These are phyloP conservation scores for Hydrocynus forskahlii DNA, from an alignment of 2,797 vertebrate genomes.

Conservation along the genomic window DNA sequence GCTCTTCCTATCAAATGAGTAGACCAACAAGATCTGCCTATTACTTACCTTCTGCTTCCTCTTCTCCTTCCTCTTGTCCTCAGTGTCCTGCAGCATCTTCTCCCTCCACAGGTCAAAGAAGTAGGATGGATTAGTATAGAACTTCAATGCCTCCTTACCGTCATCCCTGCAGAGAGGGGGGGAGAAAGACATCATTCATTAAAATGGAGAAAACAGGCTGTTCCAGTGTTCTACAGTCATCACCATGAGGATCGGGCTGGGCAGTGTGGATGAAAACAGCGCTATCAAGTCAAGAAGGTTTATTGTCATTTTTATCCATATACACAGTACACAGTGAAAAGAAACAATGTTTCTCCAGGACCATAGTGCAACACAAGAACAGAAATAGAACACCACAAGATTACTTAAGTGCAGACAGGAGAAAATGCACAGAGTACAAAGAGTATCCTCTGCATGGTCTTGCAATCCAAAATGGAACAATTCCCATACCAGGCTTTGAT, in stretches of 20 bases:
- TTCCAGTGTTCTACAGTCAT: constrained; percentile 1
- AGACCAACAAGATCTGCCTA: neutral
- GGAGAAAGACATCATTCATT: neutral
- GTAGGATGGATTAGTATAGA: constrained; percentile 98
- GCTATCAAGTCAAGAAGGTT: no score
- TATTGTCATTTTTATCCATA: no score
- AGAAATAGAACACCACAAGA: no score
- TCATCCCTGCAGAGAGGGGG: constrained; percentile 84
- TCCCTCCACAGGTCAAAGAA: constrained; percentile 98
- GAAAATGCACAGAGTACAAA: no score
- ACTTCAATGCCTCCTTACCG: constrained; percentile 95
- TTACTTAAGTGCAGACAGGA: no score
- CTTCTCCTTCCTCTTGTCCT: constrained; percentile 97
- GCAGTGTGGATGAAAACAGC: neutral
- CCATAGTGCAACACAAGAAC: no score
- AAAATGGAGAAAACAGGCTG: neutral
- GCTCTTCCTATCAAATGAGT: neutral
- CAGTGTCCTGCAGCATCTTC: constrained; percentile 98
- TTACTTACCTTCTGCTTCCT: constrained; percentile 93
- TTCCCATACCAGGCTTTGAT: no score
- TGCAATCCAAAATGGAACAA: no score
- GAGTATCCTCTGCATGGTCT: no score
- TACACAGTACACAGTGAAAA: no score
- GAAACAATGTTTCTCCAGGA: no score
- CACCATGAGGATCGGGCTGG: neutral